Evolutionary conservation across 2,888 invertebrate species (phyloP), one percentile per base, ranked within the genome.

Genomic region (Balanococcus diminutus): DNA sequence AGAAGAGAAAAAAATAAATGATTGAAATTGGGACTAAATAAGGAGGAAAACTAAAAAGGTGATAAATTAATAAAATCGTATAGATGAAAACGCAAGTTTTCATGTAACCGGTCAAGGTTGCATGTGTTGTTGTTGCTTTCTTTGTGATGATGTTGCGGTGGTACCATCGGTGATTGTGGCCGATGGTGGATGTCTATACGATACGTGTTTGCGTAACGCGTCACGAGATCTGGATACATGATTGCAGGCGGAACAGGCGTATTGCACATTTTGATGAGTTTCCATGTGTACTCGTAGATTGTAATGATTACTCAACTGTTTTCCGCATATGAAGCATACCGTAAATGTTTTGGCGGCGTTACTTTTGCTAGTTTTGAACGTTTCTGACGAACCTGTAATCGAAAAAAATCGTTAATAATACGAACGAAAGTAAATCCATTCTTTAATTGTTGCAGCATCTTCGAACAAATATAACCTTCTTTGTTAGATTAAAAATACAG

Each of bases 211-310:
- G 87, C 96, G 91, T 84, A 96, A 90, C 36, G 96, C 96, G 90
- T 96, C 96, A 87, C 96, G 92, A 85, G 96, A 96, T 87, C 96
- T 92, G 61, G 96, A 96, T 56, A 96, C 96, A 90, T 96, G 96
- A 0, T 94, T 93, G 90, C 96, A 96, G 0, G 96, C 95, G 87
- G 94, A 93, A 89, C 96, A 96, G 42, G 96, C 96, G 90, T 96
- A 96, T 39, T 96, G 93, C 82, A 95, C 94, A 88, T 96, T 96
- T 89, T 96, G 95, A 90, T 96, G 96, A 25, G 96, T 96, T 89
- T 96, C 96, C 93, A 96, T 94, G 89, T 96, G 96, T 87, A 96
- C 96, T 87, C 96, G 92, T 88, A 96, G 90, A 90, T 96, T 96
- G 91, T 96, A 96, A 90, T 96, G 96, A 91, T 96, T 96, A 90